phyloP scores from a whole-genome alignment of 92 coral and sea anemone species.

The Virgularia gustaviana region DNA sequence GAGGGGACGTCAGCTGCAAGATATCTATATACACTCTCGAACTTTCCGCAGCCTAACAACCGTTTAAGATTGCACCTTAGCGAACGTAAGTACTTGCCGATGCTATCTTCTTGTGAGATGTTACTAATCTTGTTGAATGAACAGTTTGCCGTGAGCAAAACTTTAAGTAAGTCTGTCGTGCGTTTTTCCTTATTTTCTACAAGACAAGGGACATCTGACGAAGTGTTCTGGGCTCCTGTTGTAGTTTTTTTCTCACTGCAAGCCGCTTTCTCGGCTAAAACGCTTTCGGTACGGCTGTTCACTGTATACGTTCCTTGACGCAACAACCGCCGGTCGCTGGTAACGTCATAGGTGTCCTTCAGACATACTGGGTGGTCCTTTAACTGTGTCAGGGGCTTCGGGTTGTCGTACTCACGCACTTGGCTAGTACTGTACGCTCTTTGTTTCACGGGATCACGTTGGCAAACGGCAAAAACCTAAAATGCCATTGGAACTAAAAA shows the following conservation, averaged over 20 bases:
- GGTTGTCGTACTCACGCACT: slow-evolving; percentile 22
- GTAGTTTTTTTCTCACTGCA: neutral
- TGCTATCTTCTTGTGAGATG: neutral
- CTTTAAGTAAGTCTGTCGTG: neutral
- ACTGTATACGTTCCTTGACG: slow-evolving; percentile 12
- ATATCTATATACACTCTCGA: slow-evolving; percentile 2
- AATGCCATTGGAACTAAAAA: neutral
- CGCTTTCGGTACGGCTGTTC: neutral
- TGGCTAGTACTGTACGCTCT: slow-evolving; percentile 29
- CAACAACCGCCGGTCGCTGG: neutral
- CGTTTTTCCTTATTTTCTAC: neutral
- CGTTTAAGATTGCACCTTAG: slow-evolving; percentile 6
- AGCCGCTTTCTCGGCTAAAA: neutral
- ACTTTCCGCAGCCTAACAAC: neutral
- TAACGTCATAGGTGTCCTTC: slow-evolving; percentile 22
- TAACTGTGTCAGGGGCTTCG: neutral
- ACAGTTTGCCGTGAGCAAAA: neutral
- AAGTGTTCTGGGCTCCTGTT: too few species aligned
- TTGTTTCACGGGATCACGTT: neutral
- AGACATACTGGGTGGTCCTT: neutral
- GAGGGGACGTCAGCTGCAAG: slow-evolving; percentile 10
- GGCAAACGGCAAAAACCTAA: slow-evolving; percentile 1
- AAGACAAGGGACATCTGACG: neutral
- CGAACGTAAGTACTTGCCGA: slow-evolving; percentile 1
- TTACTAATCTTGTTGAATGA: neutral